Conservation (phyloP, 2,113 vertebrate species). For the Ciconia maguari region DNA sequence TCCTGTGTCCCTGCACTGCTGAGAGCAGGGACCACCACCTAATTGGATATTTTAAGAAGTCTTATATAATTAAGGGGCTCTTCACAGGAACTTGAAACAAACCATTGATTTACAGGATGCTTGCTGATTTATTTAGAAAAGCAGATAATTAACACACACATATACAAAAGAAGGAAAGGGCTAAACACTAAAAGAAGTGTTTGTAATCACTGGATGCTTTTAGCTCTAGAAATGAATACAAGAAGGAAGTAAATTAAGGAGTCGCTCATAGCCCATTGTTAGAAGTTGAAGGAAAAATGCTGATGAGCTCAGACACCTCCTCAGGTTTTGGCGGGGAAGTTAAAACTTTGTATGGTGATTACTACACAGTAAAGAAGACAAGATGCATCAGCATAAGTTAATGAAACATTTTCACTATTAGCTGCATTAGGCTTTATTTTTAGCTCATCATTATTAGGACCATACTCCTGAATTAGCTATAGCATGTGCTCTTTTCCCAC, state of each 20-base stretch:
- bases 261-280: neutral
- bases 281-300: neutral
- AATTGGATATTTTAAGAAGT: neutral
- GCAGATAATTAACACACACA: neutral
- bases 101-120: neutral
- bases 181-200: neutral
- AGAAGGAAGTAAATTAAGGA: neutral
- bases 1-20: conserved; percentile 84
- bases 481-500: neutral
- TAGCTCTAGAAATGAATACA: neutral
- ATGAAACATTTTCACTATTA: neutral
- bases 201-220: neutral
- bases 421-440: neutral
- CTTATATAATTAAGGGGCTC: neutral
- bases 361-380: neutral
- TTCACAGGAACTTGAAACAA: neutral
- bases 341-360: neutral
- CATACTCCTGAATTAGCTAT: neutral
- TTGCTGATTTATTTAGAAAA: neutral
- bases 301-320: neutral
- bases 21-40: conserved; percentile 87
- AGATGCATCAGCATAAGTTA: neutral
- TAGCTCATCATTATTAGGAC: neutral
- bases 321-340: neutral
- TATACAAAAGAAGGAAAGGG: neutral